These are phyloP conservation scores for Gavia stellata DNA, from an alignment of 2,113 vertebrate species.

Conservation along the genomic window DNA sequence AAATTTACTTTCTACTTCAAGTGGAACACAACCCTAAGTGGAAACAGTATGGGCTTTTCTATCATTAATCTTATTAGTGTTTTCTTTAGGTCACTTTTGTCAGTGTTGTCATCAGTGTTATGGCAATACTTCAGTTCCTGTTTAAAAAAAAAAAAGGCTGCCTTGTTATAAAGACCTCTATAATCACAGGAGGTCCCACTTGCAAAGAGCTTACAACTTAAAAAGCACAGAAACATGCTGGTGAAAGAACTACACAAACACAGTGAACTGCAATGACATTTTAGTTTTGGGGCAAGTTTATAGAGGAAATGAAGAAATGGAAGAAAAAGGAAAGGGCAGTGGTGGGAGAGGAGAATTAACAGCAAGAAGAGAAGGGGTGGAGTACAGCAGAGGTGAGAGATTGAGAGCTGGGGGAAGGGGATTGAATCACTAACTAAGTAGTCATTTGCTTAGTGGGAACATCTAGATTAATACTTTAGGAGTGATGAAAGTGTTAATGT, in stretches of 20 bases:
- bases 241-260: not conserved
- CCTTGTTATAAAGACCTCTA: not conserved
- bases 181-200: not conserved
- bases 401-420: not conserved
- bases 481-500: constrained; percentile 32
- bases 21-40: not conserved
- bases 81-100: not conserved
- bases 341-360: not conserved
- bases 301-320: not conserved
- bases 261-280: not conserved
- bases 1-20: not conserved
- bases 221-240: not conserved
- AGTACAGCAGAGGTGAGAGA: not conserved
- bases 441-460: constrained; percentile 10
- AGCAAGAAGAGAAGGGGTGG: not conserved
- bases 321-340: not conserved
- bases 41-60: not conserved
- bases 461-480: constrained; percentile 23
- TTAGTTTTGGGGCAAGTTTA: not conserved
- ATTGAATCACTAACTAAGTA: constrained; percentile 8
- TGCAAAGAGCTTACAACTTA: not conserved
- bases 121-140: not conserved
- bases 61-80: not conserved
- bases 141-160: not conserved
- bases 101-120: not conserved